Evolutionary conservation across 1,140 invertebrate species (phyloP).

Genomic region (Hetaerina americana): DNA sequence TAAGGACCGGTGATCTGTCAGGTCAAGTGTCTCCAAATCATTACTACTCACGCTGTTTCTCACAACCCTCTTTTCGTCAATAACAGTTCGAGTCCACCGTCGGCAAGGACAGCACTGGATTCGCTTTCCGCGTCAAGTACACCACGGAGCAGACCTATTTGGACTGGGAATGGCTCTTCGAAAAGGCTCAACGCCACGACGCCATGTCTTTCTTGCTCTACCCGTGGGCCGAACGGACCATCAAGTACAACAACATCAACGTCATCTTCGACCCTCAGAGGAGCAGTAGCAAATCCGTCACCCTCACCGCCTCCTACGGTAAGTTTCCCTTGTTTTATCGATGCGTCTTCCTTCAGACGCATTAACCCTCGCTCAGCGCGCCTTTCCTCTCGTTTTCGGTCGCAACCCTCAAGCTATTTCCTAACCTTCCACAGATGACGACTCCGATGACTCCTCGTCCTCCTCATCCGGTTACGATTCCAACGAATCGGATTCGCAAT

Average conservation of each 20-base stretch:
- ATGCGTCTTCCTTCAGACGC: neutral
- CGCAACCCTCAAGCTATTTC: neutral
- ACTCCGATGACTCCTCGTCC: no score
- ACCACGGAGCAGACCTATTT: slow-evolving; percentile 30
- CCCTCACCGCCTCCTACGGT: slow-evolving; percentile 16
- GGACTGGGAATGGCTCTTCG: slow-evolving; percentile 18
- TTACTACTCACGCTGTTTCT: no score
- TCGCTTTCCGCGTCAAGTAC: slow-evolving; percentile 32
- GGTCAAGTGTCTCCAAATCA: no score
- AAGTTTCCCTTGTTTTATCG: neutral
- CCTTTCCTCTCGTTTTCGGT: neutral
- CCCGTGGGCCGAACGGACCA: slow-evolving; percentile 11
- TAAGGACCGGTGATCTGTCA: no score
- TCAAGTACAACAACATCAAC: slow-evolving; percentile 16
- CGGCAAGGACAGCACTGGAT: slow-evolving; percentile 25
- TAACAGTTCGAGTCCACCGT: slow-evolving; percentile 3
- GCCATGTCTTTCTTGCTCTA: slow-evolving; percentile 18
- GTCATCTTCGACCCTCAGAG: slow-evolving; percentile 18
- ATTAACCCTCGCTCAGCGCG: neutral
- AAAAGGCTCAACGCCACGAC: slow-evolving; percentile 18
- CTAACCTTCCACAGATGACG: no score
- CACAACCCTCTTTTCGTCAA: no score
- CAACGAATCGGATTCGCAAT: no score
- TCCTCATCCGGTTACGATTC: no score
- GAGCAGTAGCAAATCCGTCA: slow-evolving; percentile 18